Percentiles rank a stretch among this genome's conserved stretches.
phyloP scores from a whole-genome alignment of 2,797 vertebrate genomes.

The Morelia viridis region DNA sequence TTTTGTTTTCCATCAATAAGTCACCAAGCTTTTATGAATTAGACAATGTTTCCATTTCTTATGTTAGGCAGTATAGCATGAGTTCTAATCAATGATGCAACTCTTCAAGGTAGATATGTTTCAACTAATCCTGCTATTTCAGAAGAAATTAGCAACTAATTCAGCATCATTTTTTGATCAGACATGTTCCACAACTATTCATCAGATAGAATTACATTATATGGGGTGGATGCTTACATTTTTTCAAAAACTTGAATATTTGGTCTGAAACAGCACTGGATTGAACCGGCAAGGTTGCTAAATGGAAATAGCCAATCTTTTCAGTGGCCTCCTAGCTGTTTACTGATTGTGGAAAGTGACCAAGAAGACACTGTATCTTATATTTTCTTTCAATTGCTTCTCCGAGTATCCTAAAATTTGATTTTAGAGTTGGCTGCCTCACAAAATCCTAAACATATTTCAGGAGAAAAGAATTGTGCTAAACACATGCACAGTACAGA shows the following conservation, averaged over 20 bases:
- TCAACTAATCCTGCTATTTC: neutral
- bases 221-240: neutral
- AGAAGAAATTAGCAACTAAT: neutral
- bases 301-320: too few relatives aligned
- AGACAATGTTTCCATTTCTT: neutral
- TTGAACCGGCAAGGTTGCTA: too few relatives aligned
- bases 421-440: slow-evolving; percentile 33
- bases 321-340: slow-evolving; percentile 15
- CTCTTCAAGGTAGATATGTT: neutral
- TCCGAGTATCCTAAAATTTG: slow-evolving; percentile 30
- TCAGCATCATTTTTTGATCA: neutral
- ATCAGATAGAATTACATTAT: neutral
- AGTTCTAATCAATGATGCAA: neutral
- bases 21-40: slow-evolving; percentile 7
- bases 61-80: neutral
- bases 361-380: slow-evolving; percentile 41
- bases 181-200: neutral
- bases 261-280: neutral
- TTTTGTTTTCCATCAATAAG: neutral
- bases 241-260: neutral
- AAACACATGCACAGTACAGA: slow-evolving; percentile 27
- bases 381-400: slow-evolving; percentile 35
- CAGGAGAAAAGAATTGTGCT: slow-evolving; percentile 24
- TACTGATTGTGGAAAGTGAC: slow-evolving; percentile 54
- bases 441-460: slow-evolving; percentile 29